Base-by-base conservation (phyloP, 2,888 invertebrate species). In the Poecilus cupreus region DNA sequence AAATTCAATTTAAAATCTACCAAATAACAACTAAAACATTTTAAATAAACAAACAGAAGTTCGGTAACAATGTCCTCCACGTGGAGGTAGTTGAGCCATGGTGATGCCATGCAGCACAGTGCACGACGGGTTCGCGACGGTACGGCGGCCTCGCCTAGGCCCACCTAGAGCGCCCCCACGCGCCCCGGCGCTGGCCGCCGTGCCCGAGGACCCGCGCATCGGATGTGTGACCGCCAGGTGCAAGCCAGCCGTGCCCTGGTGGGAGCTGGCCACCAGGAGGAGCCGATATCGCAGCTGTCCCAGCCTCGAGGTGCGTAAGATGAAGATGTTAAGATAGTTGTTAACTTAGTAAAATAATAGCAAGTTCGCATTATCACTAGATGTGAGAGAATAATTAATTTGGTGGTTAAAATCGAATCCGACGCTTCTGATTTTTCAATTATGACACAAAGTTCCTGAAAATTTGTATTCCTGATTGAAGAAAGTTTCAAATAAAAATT, bases 41-140 rank as follows among this genome's bases (percentile, higher is more conserved):
- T 32, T 3, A n/a, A n/a, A n/a, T n/a, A n/a, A n/a, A n/a, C n/a
- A n/a, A n/a, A n/a, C 32, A 2, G 8, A 8, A 6, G 32, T 32
- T 6, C 6, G 5, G 32, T 32, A 3, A 32, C 32, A 32, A 32
- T 32, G 32, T 32, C 32, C 32, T 32, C 2, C 32, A 32, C 18
- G 39, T 18, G 11, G 70, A 39, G 37, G 83, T 82, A 13, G 51
- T 13, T 4, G 2, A 2, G 51, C 8, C 11, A 68, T 68, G 64
- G 64, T 68, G 77, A 87, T 87, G 86, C 87, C 87, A 60, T 86
- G 86, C 83, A 87, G 92, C 77, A 93, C 94, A 82, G 93, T 96
- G 75, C 94, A 96, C 89, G 96, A 96, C 89, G 96, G 96, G 80
- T 96, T 95, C 89, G 96, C 96, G 75, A 96, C 96, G n/a, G 95